Percentiles rank a stretch among this genome's conserved stretches.
Evolutionary conservation across 1,140 invertebrate genomes (phyloP).

Genomic region (Bombus soroeensis): DNA sequence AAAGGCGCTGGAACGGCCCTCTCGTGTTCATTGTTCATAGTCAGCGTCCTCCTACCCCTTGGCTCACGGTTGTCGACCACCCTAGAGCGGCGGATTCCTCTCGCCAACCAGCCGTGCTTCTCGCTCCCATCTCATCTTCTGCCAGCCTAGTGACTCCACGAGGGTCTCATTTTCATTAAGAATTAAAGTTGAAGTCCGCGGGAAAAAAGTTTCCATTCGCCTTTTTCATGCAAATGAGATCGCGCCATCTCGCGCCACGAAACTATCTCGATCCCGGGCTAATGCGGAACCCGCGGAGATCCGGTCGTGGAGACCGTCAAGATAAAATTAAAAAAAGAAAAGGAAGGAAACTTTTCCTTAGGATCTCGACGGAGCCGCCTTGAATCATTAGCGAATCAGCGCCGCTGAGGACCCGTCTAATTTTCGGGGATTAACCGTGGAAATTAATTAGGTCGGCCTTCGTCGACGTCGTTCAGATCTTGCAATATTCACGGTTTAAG

Average conservation of each 20-base stretch:
- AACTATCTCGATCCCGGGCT: constrained; percentile 68
- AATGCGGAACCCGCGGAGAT: constrained; percentile 57
- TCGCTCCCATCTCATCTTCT: constrained; percentile 75
- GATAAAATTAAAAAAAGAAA: constrained; percentile 32
- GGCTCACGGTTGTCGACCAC: constrained; percentile 62
- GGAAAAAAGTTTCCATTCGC: constrained; percentile 73
- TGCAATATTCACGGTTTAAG: neutral
- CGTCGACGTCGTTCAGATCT: neutral
- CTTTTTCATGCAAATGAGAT: constrained; percentile 77
- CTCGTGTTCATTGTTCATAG: constrained; percentile 80
- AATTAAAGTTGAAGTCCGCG: constrained; percentile 77
- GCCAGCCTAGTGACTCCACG: constrained; percentile 72
- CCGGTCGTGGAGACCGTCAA: constrained; percentile 34
- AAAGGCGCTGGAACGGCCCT: constrained; percentile 80
- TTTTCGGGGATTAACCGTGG: constrained; percentile 59
- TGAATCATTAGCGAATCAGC: constrained; percentile 70
- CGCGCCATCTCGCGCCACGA: constrained; percentile 63
- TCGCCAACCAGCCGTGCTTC: constrained; percentile 61
- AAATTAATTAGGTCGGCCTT: constrained; percentile 51
- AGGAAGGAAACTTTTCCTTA: constrained; percentile 26
- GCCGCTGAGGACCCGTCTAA: constrained; percentile 39
- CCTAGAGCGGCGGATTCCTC: constrained; percentile 29
- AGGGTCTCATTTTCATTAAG: constrained; percentile 80
- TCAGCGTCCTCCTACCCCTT: constrained; percentile 65
- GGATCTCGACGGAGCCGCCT: constrained; percentile 33